Evolutionary conservation across 1,140 invertebrate genomes (phyloP).

Genomic region (Bombus sibiricus): DNA sequence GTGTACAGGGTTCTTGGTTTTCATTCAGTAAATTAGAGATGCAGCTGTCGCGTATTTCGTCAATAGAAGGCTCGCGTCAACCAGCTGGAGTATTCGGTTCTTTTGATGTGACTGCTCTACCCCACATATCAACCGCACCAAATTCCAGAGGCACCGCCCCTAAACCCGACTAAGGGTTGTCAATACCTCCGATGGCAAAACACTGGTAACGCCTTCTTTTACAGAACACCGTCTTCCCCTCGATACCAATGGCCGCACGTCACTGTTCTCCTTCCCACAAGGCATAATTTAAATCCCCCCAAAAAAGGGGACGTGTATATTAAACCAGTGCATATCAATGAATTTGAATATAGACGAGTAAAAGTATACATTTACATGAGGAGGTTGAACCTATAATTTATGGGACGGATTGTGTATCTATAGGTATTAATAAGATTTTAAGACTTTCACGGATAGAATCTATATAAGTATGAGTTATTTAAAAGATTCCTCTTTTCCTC

Average conservation of each 20-base stretch:
- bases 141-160: slow-evolving; percentile 23
- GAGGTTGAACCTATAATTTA: too few relatives aligned
- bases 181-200: slow-evolving; percentile 35
- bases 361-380: neutral
- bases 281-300: neutral
- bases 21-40: slow-evolving; percentile 15
- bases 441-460: too few relatives aligned
- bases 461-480: too few relatives aligned
- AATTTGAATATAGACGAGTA: neutral
- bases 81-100: slow-evolving; percentile 31
- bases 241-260: too few relatives aligned
- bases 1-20: neutral
- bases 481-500: too few relatives aligned
- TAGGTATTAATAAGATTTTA: too few relatives aligned
- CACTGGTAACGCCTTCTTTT: slow-evolving; percentile 42
- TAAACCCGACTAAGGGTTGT: slow-evolving; percentile 37
- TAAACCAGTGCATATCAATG: neutral
- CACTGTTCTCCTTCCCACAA: too few relatives aligned
- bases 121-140: slow-evolving; percentile 31
- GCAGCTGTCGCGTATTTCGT: slow-evolving; percentile 36
- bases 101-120: slow-evolving; percentile 37
- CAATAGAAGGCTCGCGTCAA: slow-evolving; percentile 20
- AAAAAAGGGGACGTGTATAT: neutral
- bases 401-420: too few relatives aligned
- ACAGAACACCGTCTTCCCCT: slow-evolving; percentile 11